A percentile compares a stretch with the other conserved stretches of the same genome.
These are phyloP conservation scores for Alethe castanea DNA, from an alignment of 2,113 vertebrate genomes.

Conservation along the genomic window DNA sequence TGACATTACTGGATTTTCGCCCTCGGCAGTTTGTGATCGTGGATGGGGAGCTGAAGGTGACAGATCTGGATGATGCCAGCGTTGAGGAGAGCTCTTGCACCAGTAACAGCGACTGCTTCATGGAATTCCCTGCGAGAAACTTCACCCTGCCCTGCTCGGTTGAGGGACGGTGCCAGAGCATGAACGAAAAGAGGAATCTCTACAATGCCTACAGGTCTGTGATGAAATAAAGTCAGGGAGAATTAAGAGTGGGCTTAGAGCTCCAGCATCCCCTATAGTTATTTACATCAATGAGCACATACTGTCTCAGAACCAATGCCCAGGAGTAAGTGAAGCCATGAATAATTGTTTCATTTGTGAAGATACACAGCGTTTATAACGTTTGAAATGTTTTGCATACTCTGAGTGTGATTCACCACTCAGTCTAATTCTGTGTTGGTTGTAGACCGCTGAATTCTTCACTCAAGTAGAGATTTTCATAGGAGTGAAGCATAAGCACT, in stretches of 20 bases:
- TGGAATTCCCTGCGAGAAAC: slow-evolving; percentile 87
- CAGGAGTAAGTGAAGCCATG: background rate
- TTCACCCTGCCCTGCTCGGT: slow-evolving; percentile 82
- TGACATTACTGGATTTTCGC: slow-evolving; percentile 88
- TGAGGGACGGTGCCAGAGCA: slow-evolving; percentile 80
- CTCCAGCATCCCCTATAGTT: background rate
- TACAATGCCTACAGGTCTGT: slow-evolving; percentile 88
- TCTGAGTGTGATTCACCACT: background rate
- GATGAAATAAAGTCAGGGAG: background rate
- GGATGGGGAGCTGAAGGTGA: slow-evolving; percentile 86
- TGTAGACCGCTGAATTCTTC: background rate
- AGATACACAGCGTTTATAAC: background rate
- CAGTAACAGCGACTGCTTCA: slow-evolving; percentile 71
- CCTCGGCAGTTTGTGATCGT: slow-evolving; percentile 89
- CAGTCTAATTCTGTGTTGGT: background rate
- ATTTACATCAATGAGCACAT: background rate
- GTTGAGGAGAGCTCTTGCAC: slow-evolving; percentile 80
- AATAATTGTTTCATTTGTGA: background rate
- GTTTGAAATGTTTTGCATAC: background rate
- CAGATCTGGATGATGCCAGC: slow-evolving; percentile 85
- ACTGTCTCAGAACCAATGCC: background rate
- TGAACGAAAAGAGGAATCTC: slow-evolving; percentile 89
- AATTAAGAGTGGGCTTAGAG: background rate
- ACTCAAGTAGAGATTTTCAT: background rate
- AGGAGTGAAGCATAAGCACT: background rate